These are phyloP conservation scores for Oscheius sp. DNA, from an alignment of 2,888 invertebrate species.

Conservation along the genomic window DNA sequence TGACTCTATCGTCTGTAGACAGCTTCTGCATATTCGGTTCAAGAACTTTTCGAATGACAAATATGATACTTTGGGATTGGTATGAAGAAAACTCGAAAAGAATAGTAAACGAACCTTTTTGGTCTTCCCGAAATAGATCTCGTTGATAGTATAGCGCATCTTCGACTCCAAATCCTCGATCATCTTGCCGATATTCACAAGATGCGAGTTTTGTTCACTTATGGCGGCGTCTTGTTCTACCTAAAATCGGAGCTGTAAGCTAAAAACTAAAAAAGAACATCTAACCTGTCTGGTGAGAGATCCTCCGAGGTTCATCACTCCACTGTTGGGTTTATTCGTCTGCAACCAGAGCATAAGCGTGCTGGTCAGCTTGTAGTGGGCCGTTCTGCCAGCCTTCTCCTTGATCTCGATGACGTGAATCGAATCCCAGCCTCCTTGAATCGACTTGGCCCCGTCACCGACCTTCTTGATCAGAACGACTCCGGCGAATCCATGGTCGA, in stretches of 20 bases:
- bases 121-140: slow-evolving; percentile 95
- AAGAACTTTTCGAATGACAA: too few species aligned
- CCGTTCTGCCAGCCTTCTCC: slow-evolving; percentile 69
- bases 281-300: slow-evolving; percentile 93
- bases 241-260: slow-evolving; percentile 75
- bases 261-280: neutral
- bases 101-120: slow-evolving; percentile 33
- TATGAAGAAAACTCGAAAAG: neutral
- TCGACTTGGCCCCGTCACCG: slow-evolving; percentile 96
- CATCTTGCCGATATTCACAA: slow-evolving; percentile 97
- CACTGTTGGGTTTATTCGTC: slow-evolving; percentile 88
- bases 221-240: slow-evolving; percentile 90
- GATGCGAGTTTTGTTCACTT: slow-evolving; percentile 93
- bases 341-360: slow-evolving; percentile 99
- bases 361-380: slow-evolving; percentile 91
- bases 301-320: slow-evolving; percentile 98
- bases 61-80: too few species aligned
- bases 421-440: slow-evolving; percentile 99
- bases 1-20: too few species aligned
- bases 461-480: slow-evolving; percentile 96
- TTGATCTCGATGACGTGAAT: slow-evolving; percentile 98
- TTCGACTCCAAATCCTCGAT: slow-evolving; percentile 99
- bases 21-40: too few species aligned
- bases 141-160: slow-evolving; percentile 95
- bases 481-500: slow-evolving; percentile 93